Evolutionary conservation across 2,888 invertebrate genomes (phyloP).

Genomic region (Nomada ruficornis): DNA sequence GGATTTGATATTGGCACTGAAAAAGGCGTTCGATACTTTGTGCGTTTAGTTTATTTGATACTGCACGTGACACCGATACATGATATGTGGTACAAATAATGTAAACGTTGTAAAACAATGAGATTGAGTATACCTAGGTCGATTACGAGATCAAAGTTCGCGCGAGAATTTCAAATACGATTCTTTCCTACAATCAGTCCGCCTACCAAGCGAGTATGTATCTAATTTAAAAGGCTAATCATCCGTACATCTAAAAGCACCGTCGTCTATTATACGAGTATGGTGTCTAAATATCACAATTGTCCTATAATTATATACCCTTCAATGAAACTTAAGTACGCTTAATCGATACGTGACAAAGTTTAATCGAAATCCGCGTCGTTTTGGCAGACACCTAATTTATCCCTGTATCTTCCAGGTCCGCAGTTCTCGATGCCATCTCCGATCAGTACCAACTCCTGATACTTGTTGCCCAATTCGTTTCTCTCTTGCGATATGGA

Average conservation of each 20-base stretch:
- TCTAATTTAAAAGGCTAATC: not conserved
- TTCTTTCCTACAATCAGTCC: not conserved
- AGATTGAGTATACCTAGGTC: not conserved
- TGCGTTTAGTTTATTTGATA: slow-evolving; percentile 25
- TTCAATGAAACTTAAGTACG: not conserved
- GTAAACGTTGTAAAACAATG: slow-evolving; percentile 8
- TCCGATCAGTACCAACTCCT: slow-evolving; percentile 87
- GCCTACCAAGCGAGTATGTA: not conserved
- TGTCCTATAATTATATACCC: slow-evolving; percentile 14
- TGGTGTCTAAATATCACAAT: slow-evolving; percentile 42
- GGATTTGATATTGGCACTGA: not conserved
- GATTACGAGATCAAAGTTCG: slow-evolving; percentile 17
- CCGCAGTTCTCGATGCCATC: slow-evolving; percentile 90
- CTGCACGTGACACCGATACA: not conserved
- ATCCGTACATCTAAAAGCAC: slow-evolving; percentile 21
- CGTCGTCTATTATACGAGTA: slow-evolving; percentile 11
- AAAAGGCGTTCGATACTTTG: not conserved
- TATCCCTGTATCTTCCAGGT: slow-evolving; percentile 89
- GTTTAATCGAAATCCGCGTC: slow-evolving; percentile 60
- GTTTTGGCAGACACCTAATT: slow-evolving; percentile 87
- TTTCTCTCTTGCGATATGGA: slow-evolving; percentile 34
- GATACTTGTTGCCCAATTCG: slow-evolving; percentile 44
- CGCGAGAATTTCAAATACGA: not conserved
- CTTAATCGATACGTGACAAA: not conserved
- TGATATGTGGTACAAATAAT: slow-evolving; percentile 25